These are phyloP conservation scores for Ciconia maguari DNA, from an alignment of 2,113 vertebrate species.

Conservation along the genomic window DNA sequence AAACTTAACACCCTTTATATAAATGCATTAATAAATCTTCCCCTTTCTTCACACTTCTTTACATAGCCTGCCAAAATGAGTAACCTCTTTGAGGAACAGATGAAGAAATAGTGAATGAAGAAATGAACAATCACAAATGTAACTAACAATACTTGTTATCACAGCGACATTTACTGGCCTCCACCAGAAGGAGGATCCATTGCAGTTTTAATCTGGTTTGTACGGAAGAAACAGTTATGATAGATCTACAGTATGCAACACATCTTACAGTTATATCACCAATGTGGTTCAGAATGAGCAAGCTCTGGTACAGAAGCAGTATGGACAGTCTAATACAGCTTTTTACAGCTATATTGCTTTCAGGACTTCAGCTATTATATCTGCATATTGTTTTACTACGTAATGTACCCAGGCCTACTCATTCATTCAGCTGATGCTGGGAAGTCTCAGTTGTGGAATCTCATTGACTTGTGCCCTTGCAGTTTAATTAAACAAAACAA, in stretches of 20 bases:
- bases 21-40: conserved; percentile 11
- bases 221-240: background rate
- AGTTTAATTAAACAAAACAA: background rate
- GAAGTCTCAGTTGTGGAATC: background rate
- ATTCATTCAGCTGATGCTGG: background rate
- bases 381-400: background rate
- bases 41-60: background rate
- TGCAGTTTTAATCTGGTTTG: background rate
- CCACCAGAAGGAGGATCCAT: background rate
- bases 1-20: background rate
- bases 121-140: background rate
- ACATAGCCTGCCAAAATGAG: background rate
- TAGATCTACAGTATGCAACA: background rate
- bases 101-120: background rate
- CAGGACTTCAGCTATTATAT: background rate
- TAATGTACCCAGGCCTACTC: background rate
- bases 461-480: background rate
- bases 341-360: background rate
- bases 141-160: background rate
- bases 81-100: background rate
- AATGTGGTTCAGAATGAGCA: background rate
- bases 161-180: background rate
- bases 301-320: background rate
- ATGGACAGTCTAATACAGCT: background rate
- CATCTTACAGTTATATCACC: background rate